Percentiles rank a stretch among this genome's conserved stretches.
Evolutionary conservation across 2,797 vertebrate species (phyloP).

Genomic region (Xyrichtys novacula): DNA sequence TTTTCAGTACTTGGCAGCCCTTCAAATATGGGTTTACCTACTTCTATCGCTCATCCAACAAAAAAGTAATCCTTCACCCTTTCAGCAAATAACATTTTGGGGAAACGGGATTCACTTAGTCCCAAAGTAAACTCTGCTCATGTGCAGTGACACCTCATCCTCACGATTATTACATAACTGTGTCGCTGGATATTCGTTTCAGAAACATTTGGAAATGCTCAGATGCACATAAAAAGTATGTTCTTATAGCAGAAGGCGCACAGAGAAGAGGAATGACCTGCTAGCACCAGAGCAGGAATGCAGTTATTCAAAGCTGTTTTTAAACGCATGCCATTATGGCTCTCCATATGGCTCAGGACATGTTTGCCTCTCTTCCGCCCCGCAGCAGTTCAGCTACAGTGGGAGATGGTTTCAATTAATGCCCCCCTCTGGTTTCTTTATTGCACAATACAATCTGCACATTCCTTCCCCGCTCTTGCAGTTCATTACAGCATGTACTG

Average conservation of each 20-base stretch:
- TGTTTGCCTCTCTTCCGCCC: constrained; percentile 69
- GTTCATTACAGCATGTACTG: constrained; percentile 64
- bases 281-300: constrained; percentile 66
- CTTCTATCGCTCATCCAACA: constrained; percentile 6
- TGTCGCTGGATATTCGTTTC: constrained; percentile 58
- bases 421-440: constrained; percentile 76
- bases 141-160: constrained; percentile 52
- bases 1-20: constrained; percentile 40
- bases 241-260: constrained; percentile 49
- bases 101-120: constrained; percentile 46
- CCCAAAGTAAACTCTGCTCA: constrained; percentile 33
- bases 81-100: constrained; percentile 31
- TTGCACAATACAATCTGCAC: constrained; percentile 76
- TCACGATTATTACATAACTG: constrained; percentile 61
- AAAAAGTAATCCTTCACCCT: constrained; percentile 16
- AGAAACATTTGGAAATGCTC: constrained; percentile 76
- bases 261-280: constrained; percentile 66
- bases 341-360: constrained; percentile 76
- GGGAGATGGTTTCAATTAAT: constrained; percentile 85
- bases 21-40: constrained; percentile 45
- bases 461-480: constrained; percentile 68
- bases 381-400: constrained; percentile 60
- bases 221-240: constrained; percentile 61
- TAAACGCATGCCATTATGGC: constrained; percentile 69
- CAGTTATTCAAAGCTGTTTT: constrained; percentile 73